phyloP scores from a whole-genome alignment of 2,797 vertebrate species.

The Furcifer pardalis region DNA sequence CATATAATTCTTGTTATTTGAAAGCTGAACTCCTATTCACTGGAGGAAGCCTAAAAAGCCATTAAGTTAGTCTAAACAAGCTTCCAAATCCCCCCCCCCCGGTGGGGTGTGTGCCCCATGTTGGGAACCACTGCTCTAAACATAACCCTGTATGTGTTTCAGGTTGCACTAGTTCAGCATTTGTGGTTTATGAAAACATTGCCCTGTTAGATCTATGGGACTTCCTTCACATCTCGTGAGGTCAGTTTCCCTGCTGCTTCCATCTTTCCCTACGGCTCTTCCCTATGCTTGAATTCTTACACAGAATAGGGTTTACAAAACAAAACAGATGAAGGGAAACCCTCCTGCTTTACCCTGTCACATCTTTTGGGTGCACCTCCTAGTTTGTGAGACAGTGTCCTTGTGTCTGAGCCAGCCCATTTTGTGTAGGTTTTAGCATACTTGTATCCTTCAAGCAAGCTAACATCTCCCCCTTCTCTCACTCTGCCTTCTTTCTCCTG shows the following conservation, averaged over 20 bases:
- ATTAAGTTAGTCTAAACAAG: too few species aligned
- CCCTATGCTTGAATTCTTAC: neutral
- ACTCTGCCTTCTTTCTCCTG: neutral
- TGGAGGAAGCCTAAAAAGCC: too few species aligned
- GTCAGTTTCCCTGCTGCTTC: neutral
- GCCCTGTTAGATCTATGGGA: neutral
- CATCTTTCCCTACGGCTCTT: neutral
- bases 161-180: neutral
- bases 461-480: neutral
- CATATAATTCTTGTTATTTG: too few species aligned
- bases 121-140: too few species aligned
- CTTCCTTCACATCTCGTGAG: neutral
- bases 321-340: neutral
- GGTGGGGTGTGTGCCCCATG: too few species aligned
- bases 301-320: neutral
- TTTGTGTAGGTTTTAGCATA: too few species aligned
- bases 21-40: too few species aligned
- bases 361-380: neutral
- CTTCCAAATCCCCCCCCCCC: too few species aligned
- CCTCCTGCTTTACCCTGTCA: neutral
- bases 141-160: constrained; percentile 26
- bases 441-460: neutral
- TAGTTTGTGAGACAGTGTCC: neutral
- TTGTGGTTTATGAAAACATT: neutral
- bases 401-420: neutral